Evolutionary conservation across 2,888 invertebrate species (phyloP), one percentile per base, ranked within the genome.

Genomic region (Tetragonula carbonaria): DNA sequence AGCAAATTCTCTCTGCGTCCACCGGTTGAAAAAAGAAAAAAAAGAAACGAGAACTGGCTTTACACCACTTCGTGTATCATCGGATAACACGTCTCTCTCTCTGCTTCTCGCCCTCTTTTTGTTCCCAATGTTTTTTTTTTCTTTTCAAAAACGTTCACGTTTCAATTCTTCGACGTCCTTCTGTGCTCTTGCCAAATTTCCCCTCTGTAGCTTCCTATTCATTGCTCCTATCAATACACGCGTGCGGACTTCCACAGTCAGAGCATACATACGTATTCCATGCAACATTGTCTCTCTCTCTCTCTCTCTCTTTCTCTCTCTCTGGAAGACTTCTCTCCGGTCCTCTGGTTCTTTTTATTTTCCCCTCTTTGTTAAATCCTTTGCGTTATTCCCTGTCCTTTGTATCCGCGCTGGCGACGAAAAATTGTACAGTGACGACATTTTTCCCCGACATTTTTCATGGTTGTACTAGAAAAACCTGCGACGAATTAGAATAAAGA

Each of bases 161-260:
- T 67, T 66, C 51, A 55, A 14, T 59, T 21, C 50, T 59, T 51
- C 51, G 57, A 55, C 33, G 18, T 67, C 2, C 73, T 74, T 67
- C 74, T 74, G 74, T 67, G 38, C 67, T 51, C 38, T 53, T 53
- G 67, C 67, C 67, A 62, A 74, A 79, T 62, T 51, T 33, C 4
- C 72, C 28, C 65, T 21, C 51, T 28, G 13, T 28, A 33, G 16
- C 63, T 74, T 53, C 53, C 53, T 53, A 55, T 65, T 53, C 65
- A 79, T 67, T 67, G 16, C 53, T 67, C 21, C 23, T 50, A 74
- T 67, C 78, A 59, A 74, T 74, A 78, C 33, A 57, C 23, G 13
- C 4, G 66, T 21, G 16, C 8, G 21, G 28, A 65, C 65, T n/a
- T 63, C 18, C 53, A 53, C n/a, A 45, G 33, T 33, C 11, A 59